Evolutionary conservation across 2,888 invertebrate genomes (phyloP).

Genomic region (Heteromurus nitidus): DNA sequence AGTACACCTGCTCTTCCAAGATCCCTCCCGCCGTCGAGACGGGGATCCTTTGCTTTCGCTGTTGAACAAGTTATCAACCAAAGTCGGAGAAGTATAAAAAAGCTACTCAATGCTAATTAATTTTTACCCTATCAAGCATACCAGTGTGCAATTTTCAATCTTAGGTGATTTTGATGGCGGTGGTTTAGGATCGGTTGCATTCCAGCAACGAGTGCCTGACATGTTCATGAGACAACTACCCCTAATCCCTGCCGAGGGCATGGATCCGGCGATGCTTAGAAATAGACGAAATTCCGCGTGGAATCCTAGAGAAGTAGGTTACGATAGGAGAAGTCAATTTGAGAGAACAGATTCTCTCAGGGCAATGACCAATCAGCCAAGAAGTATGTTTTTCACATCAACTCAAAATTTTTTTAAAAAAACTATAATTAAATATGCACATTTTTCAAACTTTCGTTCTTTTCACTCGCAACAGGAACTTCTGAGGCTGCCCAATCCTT

Average conservation of each 20-base stretch:
- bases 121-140: not conserved
- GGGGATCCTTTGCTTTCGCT: slow-evolving; percentile 73
- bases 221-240: slow-evolving; percentile 72
- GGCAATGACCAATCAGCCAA: slow-evolving; percentile 71
- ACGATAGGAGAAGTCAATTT: slow-evolving; percentile 71
- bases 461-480: slow-evolving; percentile 67
- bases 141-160: not conserved
- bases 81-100: slow-evolving; percentile 70
- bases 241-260: slow-evolving; percentile 70
- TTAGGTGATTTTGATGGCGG: not conserved
- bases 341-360: slow-evolving; percentile 73
- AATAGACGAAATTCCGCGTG: slow-evolving; percentile 71
- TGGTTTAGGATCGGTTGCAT: slow-evolving; percentile 71
- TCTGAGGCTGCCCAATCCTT: slow-evolving; percentile 72
- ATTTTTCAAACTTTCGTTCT: too few species aligned
- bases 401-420: slow-evolving; percentile 7
- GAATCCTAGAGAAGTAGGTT: slow-evolving; percentile 73
- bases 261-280: slow-evolving; percentile 72
- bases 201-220: slow-evolving; percentile 70
- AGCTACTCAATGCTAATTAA: not conserved
- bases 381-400: slow-evolving; percentile 67
- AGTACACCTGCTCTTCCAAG: slow-evolving; percentile 73
- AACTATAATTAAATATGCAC: not conserved
- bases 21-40: slow-evolving; percentile 69
- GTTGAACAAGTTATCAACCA: slow-evolving; percentile 73